These are phyloP conservation scores for Chelonus formosanus DNA, from an alignment of 2,888 invertebrate genomes.

Conservation along the genomic window DNA sequence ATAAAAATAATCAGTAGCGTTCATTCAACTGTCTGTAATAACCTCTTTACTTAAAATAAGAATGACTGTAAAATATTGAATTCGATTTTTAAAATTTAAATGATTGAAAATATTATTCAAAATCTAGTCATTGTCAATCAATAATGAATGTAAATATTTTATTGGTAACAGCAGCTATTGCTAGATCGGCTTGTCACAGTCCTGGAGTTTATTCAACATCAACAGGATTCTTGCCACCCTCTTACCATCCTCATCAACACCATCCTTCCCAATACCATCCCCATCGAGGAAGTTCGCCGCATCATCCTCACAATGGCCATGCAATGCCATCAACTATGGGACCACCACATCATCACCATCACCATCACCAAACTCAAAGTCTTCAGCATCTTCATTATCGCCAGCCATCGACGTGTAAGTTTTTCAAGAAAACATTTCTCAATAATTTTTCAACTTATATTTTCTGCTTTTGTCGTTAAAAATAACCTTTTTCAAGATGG, in stretches of 20 bases:
- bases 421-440: background rate
- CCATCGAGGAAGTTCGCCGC: slow-evolving; percentile 60
- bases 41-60: too few relatives aligned
- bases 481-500: slow-evolving; percentile 20
- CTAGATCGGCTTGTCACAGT: slow-evolving; percentile 62
- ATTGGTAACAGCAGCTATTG: slow-evolving; percentile 49
- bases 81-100: too few relatives aligned
- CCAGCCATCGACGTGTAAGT: slow-evolving; percentile 62
- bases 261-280: slow-evolving; percentile 61
- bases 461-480: slow-evolving; percentile 1
- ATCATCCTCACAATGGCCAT: slow-evolving; percentile 58
- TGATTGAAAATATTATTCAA: too few relatives aligned
- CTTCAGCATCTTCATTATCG: slow-evolving; percentile 62
- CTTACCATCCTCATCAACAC: slow-evolving; percentile 59
- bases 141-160: background rate
- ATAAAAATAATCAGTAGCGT: too few relatives aligned
- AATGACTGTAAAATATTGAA: too few relatives aligned
- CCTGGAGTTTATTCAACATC: slow-evolving; percentile 60
- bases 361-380: slow-evolving; percentile 56
- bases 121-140: too few relatives aligned
- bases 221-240: slow-evolving; percentile 61
- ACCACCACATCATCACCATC: slow-evolving; percentile 61
- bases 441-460: background rate
- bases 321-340: slow-evolving; percentile 61
- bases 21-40: too few relatives aligned